Evolutionary conservation across 1,140 invertebrate species (phyloP).

Genomic region (Hyles vespertilio): DNA sequence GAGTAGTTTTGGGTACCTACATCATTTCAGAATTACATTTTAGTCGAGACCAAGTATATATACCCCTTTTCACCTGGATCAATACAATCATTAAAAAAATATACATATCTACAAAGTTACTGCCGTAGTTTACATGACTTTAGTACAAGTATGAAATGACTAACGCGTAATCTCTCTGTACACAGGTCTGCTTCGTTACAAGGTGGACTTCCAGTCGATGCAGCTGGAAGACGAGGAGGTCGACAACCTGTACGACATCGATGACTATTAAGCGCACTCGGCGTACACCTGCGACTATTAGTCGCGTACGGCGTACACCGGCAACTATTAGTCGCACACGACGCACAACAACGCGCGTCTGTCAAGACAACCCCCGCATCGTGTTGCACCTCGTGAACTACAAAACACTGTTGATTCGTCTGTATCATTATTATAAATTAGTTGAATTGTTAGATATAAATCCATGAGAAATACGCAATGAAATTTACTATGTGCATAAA

Average conservation of each 20-base stretch:
- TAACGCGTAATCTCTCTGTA: conserved; percentile 3
- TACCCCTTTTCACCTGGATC: no score
- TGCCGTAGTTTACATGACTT: no score
- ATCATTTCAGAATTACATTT: no score
- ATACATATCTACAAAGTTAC: no score
- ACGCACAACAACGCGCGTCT: conserved; percentile 6
- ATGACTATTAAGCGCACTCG: conserved; percentile 86
- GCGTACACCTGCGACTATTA: neutral
- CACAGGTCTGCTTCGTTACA: conserved; percentile 97
- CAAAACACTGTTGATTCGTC: neutral
- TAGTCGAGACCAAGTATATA: no score
- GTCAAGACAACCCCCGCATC: neutral
- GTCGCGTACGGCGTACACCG: neutral
- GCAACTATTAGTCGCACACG: conserved; percentile 5
- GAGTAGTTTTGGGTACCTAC: no score
- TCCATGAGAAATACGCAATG: neutral
- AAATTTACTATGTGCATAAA: no score
- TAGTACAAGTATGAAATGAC: neutral
- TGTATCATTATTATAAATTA: neutral
- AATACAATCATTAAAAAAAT: no score
- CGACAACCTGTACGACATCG: conserved; percentile 91
- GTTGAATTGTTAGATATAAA: neutral
- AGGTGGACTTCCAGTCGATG: conserved; percentile 98
- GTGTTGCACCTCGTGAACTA: neutral
- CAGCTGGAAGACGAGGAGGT: conserved; percentile 91